These are phyloP conservation scores for Lemur catta DNA, from an alignment of 2,797 vertebrate species.

Conservation along the genomic window DNA sequence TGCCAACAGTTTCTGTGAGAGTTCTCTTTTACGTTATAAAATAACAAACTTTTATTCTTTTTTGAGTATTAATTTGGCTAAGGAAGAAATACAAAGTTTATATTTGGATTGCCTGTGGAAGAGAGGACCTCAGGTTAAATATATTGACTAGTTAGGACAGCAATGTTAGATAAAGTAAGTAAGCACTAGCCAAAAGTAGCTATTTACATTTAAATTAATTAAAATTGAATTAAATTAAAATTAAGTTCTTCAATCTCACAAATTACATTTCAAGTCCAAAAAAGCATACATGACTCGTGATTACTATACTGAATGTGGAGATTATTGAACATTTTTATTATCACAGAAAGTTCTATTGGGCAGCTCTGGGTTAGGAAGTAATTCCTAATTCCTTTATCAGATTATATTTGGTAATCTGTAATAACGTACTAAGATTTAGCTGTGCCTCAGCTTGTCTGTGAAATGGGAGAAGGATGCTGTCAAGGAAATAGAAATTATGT, in stretches of 20 bases:
- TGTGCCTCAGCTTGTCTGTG: not conserved
- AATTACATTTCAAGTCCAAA: not conserved
- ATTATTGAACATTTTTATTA: not conserved
- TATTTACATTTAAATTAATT: constrained; percentile 34
- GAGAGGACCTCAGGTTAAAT: not conserved
- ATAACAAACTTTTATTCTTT: not conserved
- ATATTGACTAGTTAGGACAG: not conserved
- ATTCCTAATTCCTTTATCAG: not conserved
- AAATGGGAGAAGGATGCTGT: not conserved
- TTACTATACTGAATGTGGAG: not conserved
- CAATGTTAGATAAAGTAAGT: not conserved
- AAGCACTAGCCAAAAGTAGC: not conserved
- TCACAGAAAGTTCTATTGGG: not conserved
- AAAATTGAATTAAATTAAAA: constrained; percentile 39
- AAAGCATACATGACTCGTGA: not conserved
- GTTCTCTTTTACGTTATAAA: constrained; percentile 11
- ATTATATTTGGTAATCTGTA: not conserved
- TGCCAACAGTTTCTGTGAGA: not conserved
- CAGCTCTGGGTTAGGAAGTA: not conserved
- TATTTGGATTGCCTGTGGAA: not conserved
- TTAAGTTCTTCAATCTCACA: not conserved
- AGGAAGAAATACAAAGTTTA: constrained; percentile 11
- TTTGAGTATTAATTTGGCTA: constrained; percentile 29
- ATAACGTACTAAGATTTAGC: not conserved
- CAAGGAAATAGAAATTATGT: constrained; percentile 25